These are phyloP conservation scores for Pantelozetes paolii DNA, from an alignment of 2,888 invertebrate species.

Conservation along the genomic window DNA sequence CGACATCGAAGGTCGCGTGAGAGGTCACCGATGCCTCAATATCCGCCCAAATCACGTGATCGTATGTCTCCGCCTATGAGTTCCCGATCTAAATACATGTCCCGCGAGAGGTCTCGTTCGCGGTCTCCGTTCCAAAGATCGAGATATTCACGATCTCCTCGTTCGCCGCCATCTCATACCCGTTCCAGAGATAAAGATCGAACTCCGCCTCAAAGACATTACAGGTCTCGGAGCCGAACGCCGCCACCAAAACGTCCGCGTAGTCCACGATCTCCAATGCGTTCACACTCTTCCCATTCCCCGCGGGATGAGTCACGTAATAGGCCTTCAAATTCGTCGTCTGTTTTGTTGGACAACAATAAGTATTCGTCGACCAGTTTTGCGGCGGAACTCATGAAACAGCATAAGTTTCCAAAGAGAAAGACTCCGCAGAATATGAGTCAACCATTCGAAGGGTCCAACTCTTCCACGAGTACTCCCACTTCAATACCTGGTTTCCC, in stretches of 20 bases:
- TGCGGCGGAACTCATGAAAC: conserved; percentile 43
- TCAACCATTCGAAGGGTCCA: neutral
- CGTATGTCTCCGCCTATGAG: neutral
- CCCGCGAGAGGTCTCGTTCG: conserved; percentile 2
- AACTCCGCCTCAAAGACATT: conserved; percentile 14
- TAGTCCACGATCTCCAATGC: neutral
- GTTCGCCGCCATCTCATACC: neutral
- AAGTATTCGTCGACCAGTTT: conserved; percentile 43
- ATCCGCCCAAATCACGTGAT: neutral
- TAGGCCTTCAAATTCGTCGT: neutral
- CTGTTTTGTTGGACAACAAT: conserved; percentile 33
- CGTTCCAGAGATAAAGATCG: neutral
- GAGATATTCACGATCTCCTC: conserved; percentile 10
- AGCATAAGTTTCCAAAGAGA: conserved; percentile 32
- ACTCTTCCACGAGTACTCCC: conserved; percentile 19
- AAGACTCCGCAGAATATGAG: conserved; percentile 20
- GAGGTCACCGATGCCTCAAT: conserved; percentile 30
- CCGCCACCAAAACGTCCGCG: conserved; percentile 16
- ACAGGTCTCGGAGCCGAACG: neutral
- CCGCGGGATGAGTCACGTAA: conserved; percentile 14
- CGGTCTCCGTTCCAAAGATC: neutral
- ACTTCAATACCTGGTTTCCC: neutral
- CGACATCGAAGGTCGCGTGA: conserved; percentile 3
- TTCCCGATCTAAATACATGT: neutral
- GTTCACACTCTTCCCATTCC: conserved; percentile 8